Evolutionary conservation across 2,888 invertebrate genomes (phyloP), one percentile per base, ranked within the genome.

Genomic region (Panopea generosa): DNA sequence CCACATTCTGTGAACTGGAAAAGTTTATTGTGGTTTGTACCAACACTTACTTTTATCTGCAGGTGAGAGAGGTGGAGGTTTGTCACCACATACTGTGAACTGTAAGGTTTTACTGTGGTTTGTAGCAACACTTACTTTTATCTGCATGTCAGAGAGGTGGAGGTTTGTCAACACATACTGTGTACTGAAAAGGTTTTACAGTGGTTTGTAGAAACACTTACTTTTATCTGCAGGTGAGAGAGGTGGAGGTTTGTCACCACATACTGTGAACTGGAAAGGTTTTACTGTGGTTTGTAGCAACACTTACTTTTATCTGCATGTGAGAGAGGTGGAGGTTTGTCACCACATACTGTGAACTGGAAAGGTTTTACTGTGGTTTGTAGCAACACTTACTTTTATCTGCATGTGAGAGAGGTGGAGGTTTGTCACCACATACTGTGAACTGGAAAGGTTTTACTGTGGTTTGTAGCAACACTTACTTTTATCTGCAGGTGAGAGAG

Each of bases 191-290:
- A n/a, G n/a, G n/a, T n/a, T n/a, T n/a, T n/a, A n/a, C n/a, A n/a
- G n/a, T 33, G 33, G 4, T 33, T 33, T 33, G 33, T 7, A 11
- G 11, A 4, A 33, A 50, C 18, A 24, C 73, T 59, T 82, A 89
- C 89, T 80, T 85, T 89, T 90, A 71, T 90, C 88, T 38, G 82
- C 81, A 14, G 83, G 66, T 33, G 87, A 82, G 26, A 87, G 63
- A 24, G 73, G 63, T 47, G 52, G 67, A n/a, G 63, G 74, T 68
- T 59, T 77, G n/a, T 20, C 71, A 76, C 71, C 71, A 22, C 29
- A 33, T 33, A 11, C 33, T 33, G 33, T 33, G 33, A 33, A 33
- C 33, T 33, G 33, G 33, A 33, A 33, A n/a, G n/a, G n/a, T n/a
- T n/a, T n/a, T n/a, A n/a, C n/a, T n/a, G n/a, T 33, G 33, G 4